Evolutionary conservation across 1,140 invertebrate species (phyloP), one percentile per base, ranked within the genome.

Genomic region (Drosophila gunungcola): DNA sequence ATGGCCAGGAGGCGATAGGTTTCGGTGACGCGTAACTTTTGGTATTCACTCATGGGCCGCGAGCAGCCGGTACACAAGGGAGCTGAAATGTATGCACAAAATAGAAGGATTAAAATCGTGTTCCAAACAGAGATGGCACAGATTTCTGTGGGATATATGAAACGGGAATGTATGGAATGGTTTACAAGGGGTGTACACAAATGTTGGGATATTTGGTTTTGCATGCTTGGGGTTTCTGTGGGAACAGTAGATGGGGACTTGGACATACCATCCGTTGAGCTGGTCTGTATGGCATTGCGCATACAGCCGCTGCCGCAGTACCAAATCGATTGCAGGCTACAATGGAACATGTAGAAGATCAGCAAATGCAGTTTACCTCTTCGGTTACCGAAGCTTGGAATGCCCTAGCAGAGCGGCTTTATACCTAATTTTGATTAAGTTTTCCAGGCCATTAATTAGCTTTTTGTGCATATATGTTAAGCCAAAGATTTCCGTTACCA

Each of bases 271-370:
- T 90, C 80, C 4, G 73, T 78, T n/a, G 83, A 80, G 45, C 57
- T 76, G 11, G 74, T 74, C 68, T 86, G 88, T 41, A 91, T 73
- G n/a, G 79, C 91, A 64, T 91, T 91, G n/a, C 90, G 74, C 41
- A 76, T 51, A 38, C 91, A 92, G 34, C 88, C 81, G 11, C 81
- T 73, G 29, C 72, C 61, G 55, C 91, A 92, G 60, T 80, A 92
- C 91, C 91, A 92, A 67, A 89, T 80, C 10, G 91, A 86, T 80
- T 92, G 91, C 3, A 92, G 51, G 6, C 91, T 92, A 58, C 3
- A 54, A 45, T 53, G 10, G n/a, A 48, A 62, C 29, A 32, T 32
- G 29, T 32, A 7, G 29, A 32, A 32, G 27, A 25, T 39, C 9
- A 11, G 11, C 4, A 52, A 29, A 52, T 46, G 16, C 7, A 36